Conservation (phyloP, 2,888 invertebrate species). For the Sminthurinus aureus region DNA sequence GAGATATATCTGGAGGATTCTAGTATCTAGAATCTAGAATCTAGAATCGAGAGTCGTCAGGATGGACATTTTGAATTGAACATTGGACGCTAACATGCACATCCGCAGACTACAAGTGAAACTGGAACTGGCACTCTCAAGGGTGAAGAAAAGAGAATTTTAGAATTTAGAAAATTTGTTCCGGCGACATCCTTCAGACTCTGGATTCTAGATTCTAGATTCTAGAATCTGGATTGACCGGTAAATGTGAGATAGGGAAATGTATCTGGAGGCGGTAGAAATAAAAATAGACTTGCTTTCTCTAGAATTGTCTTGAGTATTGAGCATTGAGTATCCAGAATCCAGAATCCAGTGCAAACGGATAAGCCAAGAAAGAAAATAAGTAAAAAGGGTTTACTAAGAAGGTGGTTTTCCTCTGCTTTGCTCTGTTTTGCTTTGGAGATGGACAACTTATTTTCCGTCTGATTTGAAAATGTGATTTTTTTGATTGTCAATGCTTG, state of each 20-base stretch:
- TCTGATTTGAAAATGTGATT: constrained; percentile 43
- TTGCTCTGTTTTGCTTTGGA: neutral
- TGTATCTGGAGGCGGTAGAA: neutral
- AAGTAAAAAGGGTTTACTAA: constrained; percentile 19
- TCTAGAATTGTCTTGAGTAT: too few relatives aligned
- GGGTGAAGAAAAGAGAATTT: neutral
- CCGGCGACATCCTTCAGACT: neutral
- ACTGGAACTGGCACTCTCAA: too few relatives aligned
- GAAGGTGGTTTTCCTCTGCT: neutral
- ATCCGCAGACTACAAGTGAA: too few relatives aligned
- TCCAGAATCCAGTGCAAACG: neutral
- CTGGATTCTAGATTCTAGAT: too few relatives aligned
- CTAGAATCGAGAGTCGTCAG: too few relatives aligned
- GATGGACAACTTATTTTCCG: constrained; percentile 47
- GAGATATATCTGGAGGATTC: too few relatives aligned
- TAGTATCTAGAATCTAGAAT: too few relatives aligned
- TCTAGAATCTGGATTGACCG: neutral
- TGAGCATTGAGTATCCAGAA: neutral
- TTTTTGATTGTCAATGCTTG: constrained; percentile 27
- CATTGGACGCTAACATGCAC: too few relatives aligned
- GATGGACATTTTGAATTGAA: too few relatives aligned
- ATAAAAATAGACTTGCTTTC: neutral
- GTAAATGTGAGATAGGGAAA: neutral
- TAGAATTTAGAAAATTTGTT: constrained; percentile 11
- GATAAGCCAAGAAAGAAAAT: neutral